Conservation (phyloP, 35 echinoderm and acorn worm species). For the Eucidaris tribuloides region DNA sequence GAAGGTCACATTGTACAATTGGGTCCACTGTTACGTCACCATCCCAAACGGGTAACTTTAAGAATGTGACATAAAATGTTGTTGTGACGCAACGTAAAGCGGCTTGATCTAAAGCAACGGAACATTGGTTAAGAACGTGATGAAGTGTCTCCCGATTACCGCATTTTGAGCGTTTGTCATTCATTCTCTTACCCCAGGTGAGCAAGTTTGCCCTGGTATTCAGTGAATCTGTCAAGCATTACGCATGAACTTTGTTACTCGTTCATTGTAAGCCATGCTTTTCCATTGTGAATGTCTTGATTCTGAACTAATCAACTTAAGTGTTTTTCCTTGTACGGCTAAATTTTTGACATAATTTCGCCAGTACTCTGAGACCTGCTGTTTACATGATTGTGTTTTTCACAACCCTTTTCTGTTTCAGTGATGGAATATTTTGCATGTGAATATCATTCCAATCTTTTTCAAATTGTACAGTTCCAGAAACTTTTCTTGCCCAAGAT, state of each 20-base stretch:
- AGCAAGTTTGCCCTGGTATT: background rate
- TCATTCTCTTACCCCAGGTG: conserved; percentile 5
- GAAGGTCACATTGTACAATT: background rate
- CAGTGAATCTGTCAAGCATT: background rate
- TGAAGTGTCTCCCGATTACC: background rate
- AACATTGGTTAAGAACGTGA: background rate
- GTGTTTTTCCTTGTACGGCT: background rate
- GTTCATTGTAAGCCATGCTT: background rate
- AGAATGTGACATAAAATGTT: background rate
- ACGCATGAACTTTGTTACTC: background rate
- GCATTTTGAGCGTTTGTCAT: background rate
- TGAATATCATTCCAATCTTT: background rate
- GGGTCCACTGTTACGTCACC: background rate
- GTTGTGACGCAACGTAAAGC: background rate
- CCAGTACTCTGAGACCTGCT: background rate
- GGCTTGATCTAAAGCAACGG: background rate
- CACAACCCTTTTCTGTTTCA: background rate
- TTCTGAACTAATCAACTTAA: background rate
- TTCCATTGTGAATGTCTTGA: background rate
- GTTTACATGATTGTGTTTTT: background rate
- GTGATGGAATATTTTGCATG: background rate
- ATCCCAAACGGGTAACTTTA: background rate
- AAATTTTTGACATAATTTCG: background rate
- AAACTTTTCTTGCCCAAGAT: background rate
- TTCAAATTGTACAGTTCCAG: background rate